Evolutionary conservation across 2,888 invertebrate species (phyloP).

Genomic region (Piscicola geometra): DNA sequence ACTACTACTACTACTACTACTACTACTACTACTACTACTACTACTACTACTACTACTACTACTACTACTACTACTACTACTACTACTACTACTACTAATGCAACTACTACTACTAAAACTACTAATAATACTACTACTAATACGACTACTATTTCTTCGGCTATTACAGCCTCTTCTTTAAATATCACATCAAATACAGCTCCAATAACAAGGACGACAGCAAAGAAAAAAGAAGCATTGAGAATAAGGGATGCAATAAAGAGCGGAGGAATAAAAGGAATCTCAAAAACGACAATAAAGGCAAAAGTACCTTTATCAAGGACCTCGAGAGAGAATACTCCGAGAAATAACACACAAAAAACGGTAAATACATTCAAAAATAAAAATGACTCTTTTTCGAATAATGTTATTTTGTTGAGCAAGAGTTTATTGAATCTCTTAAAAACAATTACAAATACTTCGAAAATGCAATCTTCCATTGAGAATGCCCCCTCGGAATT

Average conservation of each 20-base stretch:
- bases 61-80: no score
- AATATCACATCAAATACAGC: no score
- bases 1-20: not conserved
- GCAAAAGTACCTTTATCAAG: not conserved
- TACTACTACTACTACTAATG: not conserved
- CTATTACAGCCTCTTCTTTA: no score
- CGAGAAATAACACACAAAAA: no score
- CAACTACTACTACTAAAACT: constrained; percentile 10
- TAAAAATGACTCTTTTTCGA: not conserved
- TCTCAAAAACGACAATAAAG: not conserved
- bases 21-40: no score
- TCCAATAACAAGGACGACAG: no score
- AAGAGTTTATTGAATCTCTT: not conserved
- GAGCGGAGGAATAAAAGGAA: not conserved
- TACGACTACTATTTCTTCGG: not conserved
- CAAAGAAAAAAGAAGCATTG: constrained; percentile 8
- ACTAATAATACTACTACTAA: not conserved
- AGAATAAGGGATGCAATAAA: constrained; percentile 1
- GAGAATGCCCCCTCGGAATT: not conserved
- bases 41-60: no score
- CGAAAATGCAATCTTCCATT: not conserved
- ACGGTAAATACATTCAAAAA: not conserved
- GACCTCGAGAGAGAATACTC: not conserved
- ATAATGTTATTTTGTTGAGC: not conserved
- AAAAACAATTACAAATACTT: not conserved